Evolutionary conservation across 2,797 vertebrate genomes (phyloP), one percentile per base, ranked within the genome.

Genomic region (Ceyx erithaca): DNA sequence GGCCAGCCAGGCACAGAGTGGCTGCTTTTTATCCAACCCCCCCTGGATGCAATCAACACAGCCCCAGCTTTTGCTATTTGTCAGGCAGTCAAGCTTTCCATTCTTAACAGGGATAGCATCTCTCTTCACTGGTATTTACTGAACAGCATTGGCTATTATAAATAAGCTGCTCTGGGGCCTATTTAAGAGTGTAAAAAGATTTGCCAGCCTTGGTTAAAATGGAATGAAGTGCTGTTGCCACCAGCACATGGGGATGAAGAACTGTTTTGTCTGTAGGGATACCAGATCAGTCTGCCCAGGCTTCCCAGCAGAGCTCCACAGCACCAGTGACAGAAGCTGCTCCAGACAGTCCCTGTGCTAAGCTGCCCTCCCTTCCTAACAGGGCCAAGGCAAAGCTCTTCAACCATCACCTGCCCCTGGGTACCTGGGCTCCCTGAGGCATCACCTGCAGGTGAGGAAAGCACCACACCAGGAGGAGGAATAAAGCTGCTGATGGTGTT

Each of bases 401-500:
- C 7, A 9, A 12, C 40, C 26, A 16, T 3, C 18, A 55, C 19
- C n/a, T 68, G 45, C 18, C 45, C 12, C 33, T 5, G 5, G 7
- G 4, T 20, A 26, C 43, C 9, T 0, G 4, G 62, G 35, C 49
- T 58, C 52, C 51, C 7, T 3, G 4, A 61, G 7, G 31, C 14
- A n/a, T 16, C 54, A 20, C 4, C 30, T n/a, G 6, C 48, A 40
- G 57, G 72, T 4, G 31, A 71, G 55, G 46, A 28, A 31, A 69
- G 37, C 2, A 5, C 35, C 41, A 21, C 7, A 31, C 12, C 14
- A 8, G 26, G 30, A 35, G 73, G 37, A 31, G 8, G 59, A 43
- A 31, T 12, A 3, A 31, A 80, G 28, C 0, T 6, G 7, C 63
- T 0, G 7, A 17, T 15, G n/a, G 28, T 8, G 63, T 9, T 2